phyloP scores from a whole-genome alignment of 1,140 invertebrate species.

The Cryptotermes secundus region DNA sequence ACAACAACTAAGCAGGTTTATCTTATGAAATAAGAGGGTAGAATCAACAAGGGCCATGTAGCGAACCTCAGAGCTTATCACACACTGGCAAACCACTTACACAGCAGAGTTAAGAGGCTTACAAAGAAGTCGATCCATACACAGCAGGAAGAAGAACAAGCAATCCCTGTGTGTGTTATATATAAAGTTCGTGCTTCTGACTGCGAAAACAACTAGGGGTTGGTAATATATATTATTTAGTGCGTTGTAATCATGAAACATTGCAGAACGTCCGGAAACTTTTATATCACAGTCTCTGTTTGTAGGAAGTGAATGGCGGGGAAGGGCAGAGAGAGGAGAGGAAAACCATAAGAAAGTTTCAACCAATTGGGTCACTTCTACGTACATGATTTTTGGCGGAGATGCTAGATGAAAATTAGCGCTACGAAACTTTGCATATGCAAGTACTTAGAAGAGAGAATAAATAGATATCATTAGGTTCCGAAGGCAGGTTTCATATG shows the following conservation, averaged over 20 bases:
- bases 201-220: neutral
- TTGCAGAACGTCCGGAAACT: neutral
- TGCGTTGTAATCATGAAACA: neutral
- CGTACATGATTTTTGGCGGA: neutral
- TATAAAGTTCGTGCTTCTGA: neutral
- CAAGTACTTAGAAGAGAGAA: too few species aligned
- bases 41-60: neutral
- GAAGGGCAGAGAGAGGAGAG: neutral
- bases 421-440: too few species aligned
- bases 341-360: neutral
- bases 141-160: too few species aligned
- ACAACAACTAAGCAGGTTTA: neutral
- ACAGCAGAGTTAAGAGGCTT: neutral
- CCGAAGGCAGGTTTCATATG: too few species aligned
- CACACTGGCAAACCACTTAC: neutral
- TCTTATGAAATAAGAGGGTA: constrained; percentile 8
- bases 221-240: constrained; percentile 7
- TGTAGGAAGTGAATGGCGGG: neutral
- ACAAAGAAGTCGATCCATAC: neutral
- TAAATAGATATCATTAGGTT: too few species aligned
- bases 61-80: neutral
- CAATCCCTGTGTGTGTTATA: neutral
- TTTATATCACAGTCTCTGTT: neutral
- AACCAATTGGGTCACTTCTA: neutral
- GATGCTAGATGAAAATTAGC: too few species aligned